Base-by-base conservation (phyloP, 2,797 vertebrate species). In the Sibirionetta formosa region DNA sequence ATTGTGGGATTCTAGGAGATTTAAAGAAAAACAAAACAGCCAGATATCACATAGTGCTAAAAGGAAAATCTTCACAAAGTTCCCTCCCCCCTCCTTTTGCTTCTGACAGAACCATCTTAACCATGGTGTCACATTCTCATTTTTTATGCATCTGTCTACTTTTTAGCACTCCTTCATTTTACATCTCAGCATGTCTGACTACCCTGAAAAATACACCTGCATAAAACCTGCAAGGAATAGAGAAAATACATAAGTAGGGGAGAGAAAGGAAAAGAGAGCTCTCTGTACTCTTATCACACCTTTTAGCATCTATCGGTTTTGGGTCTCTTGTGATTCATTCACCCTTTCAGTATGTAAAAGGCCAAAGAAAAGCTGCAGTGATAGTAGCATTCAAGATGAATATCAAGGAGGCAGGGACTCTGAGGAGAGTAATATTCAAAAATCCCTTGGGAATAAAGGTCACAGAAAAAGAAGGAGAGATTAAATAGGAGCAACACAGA, bases 71-170 rank as follows among this genome's bases (percentile, higher is more conserved):
- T 77, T 77, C 27, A 51, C 23, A 64, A 35, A 63, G 5, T 38
- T 86, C 14, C 75, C 7, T 76, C 7, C 4, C 8, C 3, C 3
- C 68, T 77, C 9, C 7, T 91, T 82, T 61, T 86, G 19, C 27
- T 92, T 91, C 27, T 58, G 44, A 60, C 13, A 68, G 61, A 77
- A 84, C 3, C 11, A 66, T 38, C 56, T 87, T 90, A 85, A 85
- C 65, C 13, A 42, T 6, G 5, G 63, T 60, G 64, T 80, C 76
- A 80, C 38, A 33, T 60, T 60, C 79, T 90, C 57, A 73, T 48
- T 94, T 91, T 90, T 85, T 89, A 93, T 96, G 68, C 76, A 85
- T 65, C 75, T 92, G 7, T 38, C 63, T 94, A 64, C 38, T 83
- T 87, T 93, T 76, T 81, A 61, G 89, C 35, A 65, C 27, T 73